Base-by-base conservation (phyloP, 1,140 invertebrate species). In the Gonatopus flavifemur region DNA sequence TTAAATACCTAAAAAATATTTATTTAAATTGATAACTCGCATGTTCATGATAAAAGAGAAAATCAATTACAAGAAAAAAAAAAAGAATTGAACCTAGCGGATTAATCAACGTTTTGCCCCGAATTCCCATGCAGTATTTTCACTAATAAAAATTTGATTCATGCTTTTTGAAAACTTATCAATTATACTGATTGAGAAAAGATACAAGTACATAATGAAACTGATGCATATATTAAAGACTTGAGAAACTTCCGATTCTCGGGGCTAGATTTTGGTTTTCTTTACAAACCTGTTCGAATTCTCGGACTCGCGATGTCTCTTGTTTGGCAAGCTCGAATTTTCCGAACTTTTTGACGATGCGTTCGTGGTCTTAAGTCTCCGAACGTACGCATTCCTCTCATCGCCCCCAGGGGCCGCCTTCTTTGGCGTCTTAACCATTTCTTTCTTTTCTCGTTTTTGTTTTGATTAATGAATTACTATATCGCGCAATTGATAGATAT, bases 381-480 rank as follows among this genome's bases (percentile, higher is more conserved):
- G 57, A 63, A 57, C 58, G 59, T 60, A 61, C 51, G 59, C 57
- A 70, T 70, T 66, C 56, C 67, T 72, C 69, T 72, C 69, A 69
- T 72, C 67, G 57, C 68, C 69, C 57, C 68, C 68, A 66, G 67
- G 57, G 53, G 61, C 54, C 64, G 67, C 66, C 56, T 67, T 69
- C 67, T 69, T 69, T 64, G 67, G 62, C 59, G 63, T 58, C 66
- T 70, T 70, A 72, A 63, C 59, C 68, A 72, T 72, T 36, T 28
- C 46, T 51, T n/a, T n/a, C n/a, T n/a, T n/a, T n/a, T n/a, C n/a
- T n/a, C n/a, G n/a, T n/a, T n/a, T n/a, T n/a, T n/a, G n/a, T n/a
- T n/a, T n/a, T n/a, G n/a, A n/a, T n/a, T n/a, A n/a, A n/a, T n/a
- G n/a, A 49, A 31, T 35, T 40, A 52, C 42, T 47, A 35, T 42